Evolutionary conservation across 1,140 invertebrate genomes (phyloP), one percentile per base, ranked within the genome.

Genomic region (Penaeus indicus): DNA sequence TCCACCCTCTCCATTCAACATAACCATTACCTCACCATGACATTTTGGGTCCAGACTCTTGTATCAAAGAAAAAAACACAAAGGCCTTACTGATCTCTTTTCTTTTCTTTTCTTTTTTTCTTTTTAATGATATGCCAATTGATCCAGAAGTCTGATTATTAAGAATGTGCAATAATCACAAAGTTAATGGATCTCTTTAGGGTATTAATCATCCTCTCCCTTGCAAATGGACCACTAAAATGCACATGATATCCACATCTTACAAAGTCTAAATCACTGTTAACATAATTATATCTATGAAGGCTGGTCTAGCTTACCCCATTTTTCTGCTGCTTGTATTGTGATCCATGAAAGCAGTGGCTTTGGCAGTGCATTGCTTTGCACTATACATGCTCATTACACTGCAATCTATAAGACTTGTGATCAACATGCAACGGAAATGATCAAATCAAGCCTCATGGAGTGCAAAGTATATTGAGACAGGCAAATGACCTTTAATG

Each of bases 261-360:
- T 80, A 25, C 78, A 54, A 60, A 54, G 54, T 54, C 54, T 54
- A 54, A 54, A 54, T 54, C 54, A 54, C 54, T 54, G 54, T 54
- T 54, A 42, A 54, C 54, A 16, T 54, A 54, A 54, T 47, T 84
- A 64, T 81, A 32, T 84, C 62, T 32, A 88, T 72, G 32, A 77
- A 88, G 87, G 87, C 87, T 88, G 87, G 87, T 88, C 87, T 88
- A 88, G 87, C 87, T 88, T 88, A 88, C 75, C 87, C 87, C 87
- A 88, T 88, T 78, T 84, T 88, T 88, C 87, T 88, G 87, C 87
- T 88, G 87, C 87, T 88, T 88, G 63, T 84, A 88, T 80, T 88
- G 87, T 88, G 87, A 88, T 84, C 87, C 69, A 72, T n/a, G 25
- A 16, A 64, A 88, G 72, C 87, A 88, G 87, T 88, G 87, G 87